phyloP scores from a whole-genome alignment of 2,888 invertebrate species.

The Oscheius sp. region DNA sequence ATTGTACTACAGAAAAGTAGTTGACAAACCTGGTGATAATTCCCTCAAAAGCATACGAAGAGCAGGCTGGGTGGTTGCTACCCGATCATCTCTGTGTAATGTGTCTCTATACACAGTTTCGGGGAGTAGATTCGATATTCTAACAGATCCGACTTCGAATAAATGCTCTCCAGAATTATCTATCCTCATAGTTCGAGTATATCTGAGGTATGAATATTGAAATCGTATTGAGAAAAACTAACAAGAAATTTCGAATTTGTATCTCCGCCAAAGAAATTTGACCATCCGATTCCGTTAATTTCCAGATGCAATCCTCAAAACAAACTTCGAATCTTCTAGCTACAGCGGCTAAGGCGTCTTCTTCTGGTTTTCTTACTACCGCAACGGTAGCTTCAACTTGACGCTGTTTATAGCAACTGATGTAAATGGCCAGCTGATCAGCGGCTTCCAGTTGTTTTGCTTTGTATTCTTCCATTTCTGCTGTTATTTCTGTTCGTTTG shows the following conservation, averaged over 20 bases:
- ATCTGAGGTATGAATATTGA: conserved; percentile 76
- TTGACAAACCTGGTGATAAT: conserved; percentile 76
- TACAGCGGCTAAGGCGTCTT: conserved; percentile 43
- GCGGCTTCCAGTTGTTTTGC: conserved; percentile 84
- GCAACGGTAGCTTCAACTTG: conserved; percentile 71
- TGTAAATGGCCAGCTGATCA: conserved; percentile 93
- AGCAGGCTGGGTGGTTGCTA: conserved; percentile 84
- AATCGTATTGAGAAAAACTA: conserved; percentile 69
- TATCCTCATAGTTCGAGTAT: conserved; percentile 93
- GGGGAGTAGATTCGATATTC: conserved; percentile 92
- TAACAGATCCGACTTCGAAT: conserved; percentile 92
- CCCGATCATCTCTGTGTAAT: conserved; percentile 41
- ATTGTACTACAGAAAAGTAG: no score
- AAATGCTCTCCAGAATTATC: conserved; percentile 97
- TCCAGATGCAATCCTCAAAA: conserved; percentile 97
- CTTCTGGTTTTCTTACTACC: conserved; percentile 40
- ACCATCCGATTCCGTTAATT: conserved; percentile 95
- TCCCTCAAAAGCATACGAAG: conserved; percentile 94
- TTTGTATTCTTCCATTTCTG: conserved; percentile 73
- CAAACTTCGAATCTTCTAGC: conserved; percentile 84
- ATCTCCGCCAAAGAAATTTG: conserved; percentile 97
- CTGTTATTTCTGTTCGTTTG: conserved; percentile 68
- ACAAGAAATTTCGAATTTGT: conserved; percentile 93
- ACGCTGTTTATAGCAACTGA: conserved; percentile 78
- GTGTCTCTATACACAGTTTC: conserved; percentile 84